Base-by-base conservation (phyloP, 2,797 vertebrate genomes). In the Eleutherodactylus coqui region DNA sequence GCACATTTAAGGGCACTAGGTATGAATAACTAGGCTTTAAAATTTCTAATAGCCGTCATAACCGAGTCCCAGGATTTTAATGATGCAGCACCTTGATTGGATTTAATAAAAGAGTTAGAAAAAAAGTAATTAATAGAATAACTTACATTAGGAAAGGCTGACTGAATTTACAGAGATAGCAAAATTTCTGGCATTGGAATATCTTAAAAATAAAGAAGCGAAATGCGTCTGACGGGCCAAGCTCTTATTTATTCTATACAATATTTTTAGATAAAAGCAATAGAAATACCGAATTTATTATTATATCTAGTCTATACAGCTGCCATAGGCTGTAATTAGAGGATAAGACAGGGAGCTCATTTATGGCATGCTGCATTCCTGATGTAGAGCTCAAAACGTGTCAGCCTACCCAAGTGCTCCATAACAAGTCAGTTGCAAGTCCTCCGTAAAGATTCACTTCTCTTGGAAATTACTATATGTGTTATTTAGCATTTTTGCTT, bases 21-120 rank as follows among this genome's bases (percentile, higher is more conserved):
- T 88, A 91, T 92, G 91, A 94, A 92, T 95, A 94, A 92, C 89
- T 92, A 91, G 89, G 89, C 91, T 91, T 93, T 95, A 92, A 95
- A 94, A 93, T 90, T 79, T 89, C 91, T 94, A 94, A 93, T 93
- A 92, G 92, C 91, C 91, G 75, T 91, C 91, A 91, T 93, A 94
- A 93, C 90, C 88, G 55, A 90, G 88, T 84, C 92, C 90, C 82
- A 0, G 73, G 51, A 88, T 90, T 93, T 92, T 91, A 93, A 91
- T 90, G 85, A 82, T 79, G 90, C 2, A 2, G 88, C 91, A 91
- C 90, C 92, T 87, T 89, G 91, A 89, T 86, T 86, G 79, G 55
- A 70, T 88, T 88, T 91, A 88, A 89, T 89, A 89, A 89, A 90
- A 90, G 87, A 55, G 90, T 88, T 90, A 92, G 41, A 27, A 92